Conservation (phyloP, 2,888 invertebrate species). For the Caenorhabditis imperialis region DNA sequence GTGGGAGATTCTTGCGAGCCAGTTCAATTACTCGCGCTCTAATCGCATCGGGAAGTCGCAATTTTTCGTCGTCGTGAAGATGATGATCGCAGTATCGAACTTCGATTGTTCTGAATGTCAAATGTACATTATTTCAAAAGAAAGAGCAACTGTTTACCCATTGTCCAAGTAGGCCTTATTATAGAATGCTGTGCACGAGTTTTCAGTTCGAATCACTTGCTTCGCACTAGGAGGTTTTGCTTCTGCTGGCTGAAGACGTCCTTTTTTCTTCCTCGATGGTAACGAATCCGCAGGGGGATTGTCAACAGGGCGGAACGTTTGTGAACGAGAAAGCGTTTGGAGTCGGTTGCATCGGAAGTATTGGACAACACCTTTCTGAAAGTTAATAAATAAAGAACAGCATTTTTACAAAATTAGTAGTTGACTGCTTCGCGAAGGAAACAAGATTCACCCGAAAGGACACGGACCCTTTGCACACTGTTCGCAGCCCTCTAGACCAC, state of each 20-base stretch:
- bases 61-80: constrained; percentile 64
- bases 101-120: constrained; percentile 59
- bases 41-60: constrained; percentile 56
- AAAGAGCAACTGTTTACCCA: constrained; percentile 43
- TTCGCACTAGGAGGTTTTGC: constrained; percentile 23
- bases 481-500: too few relatives aligned
- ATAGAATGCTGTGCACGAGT: constrained; percentile 67
- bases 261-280: constrained; percentile 40
- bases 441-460: too few relatives aligned
- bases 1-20: constrained; percentile 60
- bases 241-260: constrained; percentile 31
- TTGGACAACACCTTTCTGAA: constrained; percentile 58
- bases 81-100: constrained; percentile 70
- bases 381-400: neutral
- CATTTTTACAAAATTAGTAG: too few relatives aligned
- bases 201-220: constrained; percentile 58
- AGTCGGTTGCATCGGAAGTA: constrained; percentile 65
- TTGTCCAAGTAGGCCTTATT: constrained; percentile 61
- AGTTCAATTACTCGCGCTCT: constrained; percentile 59
- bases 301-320: constrained; percentile 47
- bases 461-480: too few relatives aligned
- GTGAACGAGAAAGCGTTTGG: constrained; percentile 43
- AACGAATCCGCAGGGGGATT: constrained; percentile 41
- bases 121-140: constrained; percentile 3
- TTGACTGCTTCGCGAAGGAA: too few relatives aligned